Conservation (phyloP, 2,113 vertebrate genomes). For the Regulus satrapa region DNA sequence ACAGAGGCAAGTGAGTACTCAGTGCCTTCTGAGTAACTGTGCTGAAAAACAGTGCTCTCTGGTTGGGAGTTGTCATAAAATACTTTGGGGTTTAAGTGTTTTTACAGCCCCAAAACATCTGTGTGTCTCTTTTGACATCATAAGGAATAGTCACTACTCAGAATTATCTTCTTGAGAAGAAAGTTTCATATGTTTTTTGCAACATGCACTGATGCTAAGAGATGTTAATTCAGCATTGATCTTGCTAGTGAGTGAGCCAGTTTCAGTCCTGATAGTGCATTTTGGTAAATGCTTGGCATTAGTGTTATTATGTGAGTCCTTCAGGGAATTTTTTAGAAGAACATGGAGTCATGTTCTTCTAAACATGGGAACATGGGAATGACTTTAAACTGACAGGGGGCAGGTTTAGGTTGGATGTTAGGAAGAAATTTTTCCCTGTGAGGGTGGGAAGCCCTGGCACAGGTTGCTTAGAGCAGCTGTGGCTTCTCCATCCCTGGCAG, state of each 20-base stretch:
- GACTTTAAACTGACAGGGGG: background rate
- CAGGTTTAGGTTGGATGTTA: background rate
- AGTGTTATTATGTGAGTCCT: background rate
- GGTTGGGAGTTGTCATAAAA: background rate
- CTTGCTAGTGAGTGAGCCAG: background rate
- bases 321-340: background rate
- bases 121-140: background rate
- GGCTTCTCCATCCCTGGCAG: background rate
- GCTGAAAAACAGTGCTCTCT: background rate
- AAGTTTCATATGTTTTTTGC: background rate
- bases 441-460: rapidly evolving
- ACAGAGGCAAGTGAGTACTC: too few species aligned
- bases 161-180: background rate
- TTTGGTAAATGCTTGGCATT: background rate
- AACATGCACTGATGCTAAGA: background rate
- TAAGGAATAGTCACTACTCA: background rate
- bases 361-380: too few species aligned
- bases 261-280: background rate
- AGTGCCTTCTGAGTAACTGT: background rate
- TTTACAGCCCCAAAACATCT: background rate
- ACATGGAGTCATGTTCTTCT: background rate
- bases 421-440: background rate
- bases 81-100: background rate
- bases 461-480: background rate
- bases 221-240: background rate